Evolutionary conservation across 1,140 invertebrate genomes (phyloP), one percentile per base, ranked within the genome.

Genomic region (Bradynema listronoti): DNA sequence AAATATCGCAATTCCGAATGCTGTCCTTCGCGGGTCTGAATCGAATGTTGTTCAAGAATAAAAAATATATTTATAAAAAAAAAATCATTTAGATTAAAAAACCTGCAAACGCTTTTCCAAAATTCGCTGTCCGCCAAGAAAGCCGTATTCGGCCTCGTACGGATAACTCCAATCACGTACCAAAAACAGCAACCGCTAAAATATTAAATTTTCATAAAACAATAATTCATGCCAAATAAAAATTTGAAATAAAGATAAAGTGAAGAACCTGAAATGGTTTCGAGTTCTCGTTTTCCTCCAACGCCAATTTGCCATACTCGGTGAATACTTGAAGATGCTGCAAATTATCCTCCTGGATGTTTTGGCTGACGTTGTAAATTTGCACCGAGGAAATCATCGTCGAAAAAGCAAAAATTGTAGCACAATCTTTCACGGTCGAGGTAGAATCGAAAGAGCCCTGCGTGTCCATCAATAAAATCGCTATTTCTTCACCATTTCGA

Each of bases 111-210:
- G 83, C 72, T 87, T 85, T 65, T 91, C 85, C 4, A 99, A 80
- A 34, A 98, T 87, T 69, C 85, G 83, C 63, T 86, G 82, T 0
- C 95, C 95, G 14, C 95, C 95, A 1, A 86, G 81, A 0, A 86
- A 83, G 0, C 95, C 95, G 80, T 94, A 99, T 5, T 86, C 81
- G 6, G 89, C 88, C 79, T 99, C 93, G 80, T 98, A 98, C 0
- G 93, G 92, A 80, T 90, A 97, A 79, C 90, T 90, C 95, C 95
- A 99, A 81, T 98, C 94, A 55, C 94, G 82, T 0, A 99, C 88
- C 4, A 99, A 84, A 80, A 99, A 98, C 72, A 91, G 86, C 32
- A 99, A 81, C 72, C 87, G 85, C 82, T 98, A 56, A 78, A 77
- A 3, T 58, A 45, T 27, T n/a, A n/a, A n/a, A n/a, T n/a, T n/a